phyloP scores from a whole-genome alignment of 2,797 vertebrate species.

The Bradypodion pumilum region DNA sequence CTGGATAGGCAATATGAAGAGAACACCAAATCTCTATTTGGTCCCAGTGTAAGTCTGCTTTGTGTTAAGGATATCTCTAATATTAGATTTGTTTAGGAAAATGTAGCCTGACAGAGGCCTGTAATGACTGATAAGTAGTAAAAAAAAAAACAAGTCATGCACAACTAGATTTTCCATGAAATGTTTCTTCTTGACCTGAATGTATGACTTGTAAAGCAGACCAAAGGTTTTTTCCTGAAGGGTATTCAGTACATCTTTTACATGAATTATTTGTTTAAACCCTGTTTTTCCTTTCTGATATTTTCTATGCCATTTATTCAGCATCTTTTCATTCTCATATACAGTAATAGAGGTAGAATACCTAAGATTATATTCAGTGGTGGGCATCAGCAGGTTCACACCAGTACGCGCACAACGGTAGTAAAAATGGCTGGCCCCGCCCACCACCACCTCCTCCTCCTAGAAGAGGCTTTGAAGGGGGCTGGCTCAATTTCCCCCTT shows the following conservation, averaged over 20 bases:
- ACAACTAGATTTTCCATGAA: fast-evolving
- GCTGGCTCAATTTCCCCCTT: too few relatives aligned
- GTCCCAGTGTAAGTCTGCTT: constrained; percentile 88
- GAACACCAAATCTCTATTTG: constrained; percentile 84
- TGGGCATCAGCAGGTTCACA: too few relatives aligned
- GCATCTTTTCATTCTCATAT: not conserved
- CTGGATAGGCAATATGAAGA: constrained; percentile 94
- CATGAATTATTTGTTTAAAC: not conserved
- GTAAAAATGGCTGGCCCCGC: too few relatives aligned
- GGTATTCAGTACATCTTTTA: too few relatives aligned
- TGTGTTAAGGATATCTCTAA: not conserved
- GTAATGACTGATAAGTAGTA: not conserved
- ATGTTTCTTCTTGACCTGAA: not conserved
- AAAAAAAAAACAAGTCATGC: fast-evolving
- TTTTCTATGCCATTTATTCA: not conserved
- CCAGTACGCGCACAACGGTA: too few relatives aligned
- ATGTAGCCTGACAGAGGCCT: not conserved
- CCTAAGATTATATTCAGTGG: too few relatives aligned
- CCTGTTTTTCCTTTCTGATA: not conserved
- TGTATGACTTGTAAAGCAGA: not conserved
- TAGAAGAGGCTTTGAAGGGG: too few relatives aligned
- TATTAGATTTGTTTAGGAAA: not conserved
- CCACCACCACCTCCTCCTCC: too few relatives aligned
- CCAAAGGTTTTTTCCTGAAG: not conserved
- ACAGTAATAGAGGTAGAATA: not conserved